Conservation (phyloP, 2,888 invertebrate genomes). For the Nephrotoma flavescens region DNA sequence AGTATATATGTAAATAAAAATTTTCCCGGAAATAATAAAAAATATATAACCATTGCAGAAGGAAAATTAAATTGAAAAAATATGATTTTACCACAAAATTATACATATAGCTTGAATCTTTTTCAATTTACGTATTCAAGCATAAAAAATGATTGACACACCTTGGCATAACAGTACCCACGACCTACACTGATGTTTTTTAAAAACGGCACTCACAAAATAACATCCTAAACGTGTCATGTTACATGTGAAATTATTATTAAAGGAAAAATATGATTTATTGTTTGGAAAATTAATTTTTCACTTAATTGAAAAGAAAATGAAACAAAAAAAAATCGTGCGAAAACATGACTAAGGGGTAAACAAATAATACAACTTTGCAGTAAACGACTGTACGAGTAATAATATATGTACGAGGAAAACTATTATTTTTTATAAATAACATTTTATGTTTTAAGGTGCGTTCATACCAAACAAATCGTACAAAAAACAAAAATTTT, state of each 20-base stretch:
- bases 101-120: neutral
- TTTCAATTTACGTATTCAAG: neutral
- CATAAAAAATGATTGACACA: neutral
- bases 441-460: neutral
- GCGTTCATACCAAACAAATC: neutral
- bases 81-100: neutral
- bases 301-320: neutral
- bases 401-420: neutral
- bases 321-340: neutral
- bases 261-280: neutral
- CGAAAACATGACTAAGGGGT: neutral
- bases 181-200: neutral
- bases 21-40: neutral
- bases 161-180: neutral
- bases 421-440: neutral
- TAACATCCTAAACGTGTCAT: neutral
- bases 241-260: too few species aligned
- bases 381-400: neutral
- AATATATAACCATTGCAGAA: neutral
- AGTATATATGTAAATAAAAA: neutral
- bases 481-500: too few species aligned
- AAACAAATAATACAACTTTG: neutral
- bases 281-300: neutral
- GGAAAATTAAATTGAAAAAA: neutral
- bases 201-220: neutral